A percentile compares a stretch with the other conserved stretches of the same genome.
Evolutionary conservation across 1,140 invertebrate species (phyloP).

Genomic region (Penaeus vannamei): DNA sequence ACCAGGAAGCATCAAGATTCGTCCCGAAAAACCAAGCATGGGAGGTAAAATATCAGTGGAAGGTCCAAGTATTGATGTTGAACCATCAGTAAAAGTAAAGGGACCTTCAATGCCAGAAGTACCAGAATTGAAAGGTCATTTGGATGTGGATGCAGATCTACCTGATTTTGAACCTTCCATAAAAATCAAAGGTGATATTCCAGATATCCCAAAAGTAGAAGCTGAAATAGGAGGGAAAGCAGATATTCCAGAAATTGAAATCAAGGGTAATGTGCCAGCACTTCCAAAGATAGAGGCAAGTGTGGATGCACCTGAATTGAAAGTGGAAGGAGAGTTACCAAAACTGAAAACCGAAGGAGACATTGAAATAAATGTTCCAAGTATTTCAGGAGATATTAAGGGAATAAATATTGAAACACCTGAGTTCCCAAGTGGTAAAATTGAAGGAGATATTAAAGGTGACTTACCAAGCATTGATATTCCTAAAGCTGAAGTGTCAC

Average conservation of each 20-base stretch:
- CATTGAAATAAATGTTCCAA: neutral
- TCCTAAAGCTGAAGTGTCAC: slow-evolving; percentile 14
- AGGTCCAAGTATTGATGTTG: slow-evolving; percentile 1
- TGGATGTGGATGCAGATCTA: slow-evolving; percentile 1
- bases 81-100: slow-evolving; percentile 30
- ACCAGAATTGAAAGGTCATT: slow-evolving; percentile 31
- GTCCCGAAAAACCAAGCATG: slow-evolving; percentile 21
- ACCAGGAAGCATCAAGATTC: slow-evolving; percentile 5
- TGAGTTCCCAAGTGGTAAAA: neutral
- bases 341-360: neutral
- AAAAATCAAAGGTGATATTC: slow-evolving; percentile 29
- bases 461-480: neutral
- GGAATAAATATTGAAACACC: neutral
- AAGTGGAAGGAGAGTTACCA: slow-evolving; percentile 1
- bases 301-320: slow-evolving; percentile 27
- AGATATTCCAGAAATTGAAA: neutral
- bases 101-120: slow-evolving; percentile 7
- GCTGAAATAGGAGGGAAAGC: neutral
- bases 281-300: slow-evolving; percentile 46
- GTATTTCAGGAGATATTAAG: slow-evolving; percentile 3
- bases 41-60: slow-evolving; percentile 12
- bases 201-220: slow-evolving; percentile 4
- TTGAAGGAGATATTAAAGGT: neutral
- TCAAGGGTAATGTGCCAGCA: slow-evolving; percentile 11
- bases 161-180: slow-evolving; percentile 29